These are phyloP conservation scores for Scaptomyza pallida DNA, from an alignment of 1,140 invertebrate species.

Conservation along the genomic window DNA sequence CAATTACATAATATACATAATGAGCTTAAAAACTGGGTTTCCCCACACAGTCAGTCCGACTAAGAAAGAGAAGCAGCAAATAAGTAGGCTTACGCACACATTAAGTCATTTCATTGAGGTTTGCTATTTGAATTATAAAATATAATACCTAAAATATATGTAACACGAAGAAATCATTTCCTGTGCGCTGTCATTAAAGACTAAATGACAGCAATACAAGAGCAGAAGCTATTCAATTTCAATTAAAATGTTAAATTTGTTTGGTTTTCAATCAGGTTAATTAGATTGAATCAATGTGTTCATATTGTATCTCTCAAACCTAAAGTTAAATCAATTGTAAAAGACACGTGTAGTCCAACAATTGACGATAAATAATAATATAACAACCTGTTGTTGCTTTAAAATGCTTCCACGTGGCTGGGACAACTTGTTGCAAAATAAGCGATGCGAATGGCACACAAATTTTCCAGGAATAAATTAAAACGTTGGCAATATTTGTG, in stretches of 20 bases:
- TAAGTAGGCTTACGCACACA: background rate
- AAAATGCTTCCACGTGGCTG: too few relatives aligned
- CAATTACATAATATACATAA: constrained; percentile 74
- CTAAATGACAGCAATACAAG: background rate
- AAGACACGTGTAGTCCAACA: background rate
- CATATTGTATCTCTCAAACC: too few relatives aligned
- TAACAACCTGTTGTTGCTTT: background rate
- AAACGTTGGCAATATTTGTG: too few relatives aligned
- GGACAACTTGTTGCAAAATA: background rate
- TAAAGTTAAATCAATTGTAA: too few relatives aligned
- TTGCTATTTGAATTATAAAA: background rate
- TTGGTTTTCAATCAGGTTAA: too few relatives aligned
- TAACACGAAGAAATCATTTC: background rate
- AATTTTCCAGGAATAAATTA: too few relatives aligned
- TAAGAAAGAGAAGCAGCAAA: background rate
- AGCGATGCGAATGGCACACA: too few relatives aligned
- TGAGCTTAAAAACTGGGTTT: constrained; percentile 51
- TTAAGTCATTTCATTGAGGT: background rate
- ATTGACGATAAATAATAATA: background rate
- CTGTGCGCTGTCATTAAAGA: background rate
- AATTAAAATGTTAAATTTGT: background rate
- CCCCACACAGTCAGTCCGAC: background rate
- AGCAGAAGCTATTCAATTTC: background rate
- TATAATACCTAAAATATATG: background rate
- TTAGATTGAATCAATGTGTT: too few relatives aligned